A percentile compares a stretch with the other conserved stretches of the same genome.
Evolutionary conservation across 53 echinoderm and acorn worm species (phyloP).

Genomic region (Zoroaster sp.): DNA sequence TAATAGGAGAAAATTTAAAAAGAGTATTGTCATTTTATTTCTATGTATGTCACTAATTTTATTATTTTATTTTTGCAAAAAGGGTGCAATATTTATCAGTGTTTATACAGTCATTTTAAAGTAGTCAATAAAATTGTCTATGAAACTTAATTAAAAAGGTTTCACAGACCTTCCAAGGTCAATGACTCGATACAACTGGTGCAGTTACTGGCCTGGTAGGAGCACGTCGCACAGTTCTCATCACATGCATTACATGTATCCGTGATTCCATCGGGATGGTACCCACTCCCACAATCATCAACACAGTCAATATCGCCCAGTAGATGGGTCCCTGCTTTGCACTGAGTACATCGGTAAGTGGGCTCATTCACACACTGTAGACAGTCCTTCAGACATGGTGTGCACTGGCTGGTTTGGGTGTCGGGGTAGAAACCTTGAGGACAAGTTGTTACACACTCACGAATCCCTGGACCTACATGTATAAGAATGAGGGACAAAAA

Average conservation of each 20-base stretch:
- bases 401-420: constrained; percentile 47
- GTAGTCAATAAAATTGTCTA: neutral
- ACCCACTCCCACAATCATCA: constrained; percentile 65
- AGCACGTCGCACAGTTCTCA: constrained; percentile 76
- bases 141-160: neutral
- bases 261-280: neutral
- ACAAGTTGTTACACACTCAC: constrained; percentile 70
- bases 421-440: constrained; percentile 76
- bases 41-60: no score
- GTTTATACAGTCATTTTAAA: no score
- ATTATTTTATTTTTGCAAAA: no score
- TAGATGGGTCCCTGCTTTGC: constrained; percentile 64
- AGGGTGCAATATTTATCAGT: neutral
- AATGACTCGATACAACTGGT: constrained; percentile 69
- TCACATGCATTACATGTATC: constrained; percentile 58
- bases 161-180: constrained; percentile 73
- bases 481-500: no score
- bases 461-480: constrained; percentile 85
- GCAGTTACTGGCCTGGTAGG: constrained; percentile 44
- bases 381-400: constrained; percentile 66
- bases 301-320: constrained; percentile 62
- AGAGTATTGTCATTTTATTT: no score
- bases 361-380: constrained; percentile 46
- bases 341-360: constrained; percentile 58
- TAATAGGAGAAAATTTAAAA: no score